Percentiles rank a stretch among this genome's conserved stretches.
Evolutionary conservation across 2,888 invertebrate genomes (phyloP).

Genomic region (Gandaritis pyraliata): DNA sequence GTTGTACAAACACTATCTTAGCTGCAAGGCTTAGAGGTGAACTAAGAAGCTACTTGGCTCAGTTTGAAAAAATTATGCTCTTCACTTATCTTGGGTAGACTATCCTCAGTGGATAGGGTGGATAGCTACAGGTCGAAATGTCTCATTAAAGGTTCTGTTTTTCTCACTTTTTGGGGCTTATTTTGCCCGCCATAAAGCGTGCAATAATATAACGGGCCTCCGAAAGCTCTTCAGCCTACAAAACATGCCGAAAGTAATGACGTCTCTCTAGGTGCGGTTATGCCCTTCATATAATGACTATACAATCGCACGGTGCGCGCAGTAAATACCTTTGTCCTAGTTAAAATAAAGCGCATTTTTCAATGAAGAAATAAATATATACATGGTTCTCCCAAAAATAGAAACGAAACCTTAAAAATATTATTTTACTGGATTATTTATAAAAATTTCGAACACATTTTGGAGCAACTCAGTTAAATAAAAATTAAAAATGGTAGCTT

Average conservation of each 20-base stretch:
- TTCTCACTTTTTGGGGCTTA: not conserved
- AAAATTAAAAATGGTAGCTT: no score
- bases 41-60: no score
- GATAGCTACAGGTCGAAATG: not conserved
- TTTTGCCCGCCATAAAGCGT: constrained; percentile 4
- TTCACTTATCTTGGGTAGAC: no score
- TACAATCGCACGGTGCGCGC: not conserved
- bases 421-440: no score
- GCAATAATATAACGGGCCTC: constrained; percentile 7
- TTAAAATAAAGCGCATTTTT: constrained; percentile 5
- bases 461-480: no score
- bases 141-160: not conserved
- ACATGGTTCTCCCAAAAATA: not conserved
- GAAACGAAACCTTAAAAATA: not conserved
- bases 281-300: constrained; percentile 3
- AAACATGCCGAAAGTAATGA: constrained; percentile 22
- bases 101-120: no score
- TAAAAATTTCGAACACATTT: no score
- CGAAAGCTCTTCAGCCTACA: constrained; percentile 18
- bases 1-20: no score
- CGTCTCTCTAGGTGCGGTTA: constrained; percentile 3
- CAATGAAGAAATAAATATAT: not conserved
- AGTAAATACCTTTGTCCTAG: not conserved
- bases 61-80: no score
- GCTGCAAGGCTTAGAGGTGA: no score